Base-by-base conservation (phyloP, 2,797 vertebrate species). In the Lagodon rhomboides region DNA sequence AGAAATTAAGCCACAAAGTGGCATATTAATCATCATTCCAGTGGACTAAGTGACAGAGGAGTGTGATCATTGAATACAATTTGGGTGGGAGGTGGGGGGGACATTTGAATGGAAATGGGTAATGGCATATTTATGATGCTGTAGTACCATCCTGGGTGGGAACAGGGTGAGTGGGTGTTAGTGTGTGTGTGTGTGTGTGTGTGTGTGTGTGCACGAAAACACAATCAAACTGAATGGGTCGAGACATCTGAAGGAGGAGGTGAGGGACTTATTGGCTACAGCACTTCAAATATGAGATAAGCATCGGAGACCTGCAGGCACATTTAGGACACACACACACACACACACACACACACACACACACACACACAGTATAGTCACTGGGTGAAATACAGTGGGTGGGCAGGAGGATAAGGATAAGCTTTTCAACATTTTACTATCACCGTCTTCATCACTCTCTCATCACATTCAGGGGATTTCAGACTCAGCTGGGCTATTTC, bases 11-110 rank as follows among this genome's bases (percentile, higher is more conserved):
- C 83, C 62, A 73, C 86, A 91, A 91, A 93, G 80, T 88, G 87
- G 86, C 64, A 67, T 86, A 93, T 94, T 91, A 92, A 94, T 94
- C 88, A 93, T 92, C 63, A 85, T 91, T 93, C 83, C 74, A 77
- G 65, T n/a, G 66, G 80, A 91, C 81, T 89, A 82, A 86, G 84
- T 90, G 89, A 92, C 89, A 87, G 82, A 90, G 59, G 77, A 85
- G 79, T 81, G 87, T 85, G 78, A 88, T 91, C 75, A 90, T 51
- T 82, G 75, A 87, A 87, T 84, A 87, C 75, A 88, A 88, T 89
- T 88, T 78, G 68, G 70, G 68, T 54, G 49, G 53, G 64, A 16
- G 44, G 8, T 84, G 80, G 50, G 64, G 11, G 44, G 12, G 83
- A 77, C 59, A 80, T 92, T 81, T 88, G 85, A 86, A 90, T 85